These are phyloP conservation scores for Catharus fuscescens DNA, from an alignment of 2,113 vertebrate species.

Conservation along the genomic window DNA sequence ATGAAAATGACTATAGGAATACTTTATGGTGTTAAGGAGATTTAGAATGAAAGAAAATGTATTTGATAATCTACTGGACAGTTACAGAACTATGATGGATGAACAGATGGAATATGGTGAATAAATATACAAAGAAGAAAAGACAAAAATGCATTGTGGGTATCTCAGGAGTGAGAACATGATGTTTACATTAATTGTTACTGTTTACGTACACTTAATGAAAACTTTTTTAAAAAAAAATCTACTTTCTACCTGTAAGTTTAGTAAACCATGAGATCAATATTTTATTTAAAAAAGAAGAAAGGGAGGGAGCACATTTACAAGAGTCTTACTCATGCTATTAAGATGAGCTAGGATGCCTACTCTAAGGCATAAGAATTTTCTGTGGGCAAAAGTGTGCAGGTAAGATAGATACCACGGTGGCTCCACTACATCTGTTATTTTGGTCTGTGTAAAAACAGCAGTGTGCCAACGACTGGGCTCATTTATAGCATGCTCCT, in stretches of 20 bases:
- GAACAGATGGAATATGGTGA: not conserved
- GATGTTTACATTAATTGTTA: not conserved
- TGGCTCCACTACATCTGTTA: fast-evolving
- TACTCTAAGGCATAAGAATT: not conserved
- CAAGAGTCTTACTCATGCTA: not conserved
- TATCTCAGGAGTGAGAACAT: not conserved
- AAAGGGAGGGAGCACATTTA: not conserved
- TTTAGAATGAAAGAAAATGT: not conserved
- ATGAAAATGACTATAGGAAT: not conserved
- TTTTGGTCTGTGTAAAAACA: not conserved
- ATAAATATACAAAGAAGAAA: not conserved
- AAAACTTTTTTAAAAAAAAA: not conserved
- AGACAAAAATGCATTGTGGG: not conserved
- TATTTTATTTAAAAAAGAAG: not conserved
- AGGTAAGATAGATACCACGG: not conserved
- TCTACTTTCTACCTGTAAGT: not conserved
- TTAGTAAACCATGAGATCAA: not conserved
- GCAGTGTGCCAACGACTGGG: not conserved
- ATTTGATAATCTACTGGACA: not conserved
- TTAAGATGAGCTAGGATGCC: not conserved
- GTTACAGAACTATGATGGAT: not conserved
- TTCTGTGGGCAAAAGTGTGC: not conserved
- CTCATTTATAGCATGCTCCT: not conserved
- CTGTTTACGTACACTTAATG: not conserved
- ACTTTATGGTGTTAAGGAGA: not conserved